Conservation (phyloP, 2,888 invertebrate genomes). For the Rhagonycha fulva region DNA sequence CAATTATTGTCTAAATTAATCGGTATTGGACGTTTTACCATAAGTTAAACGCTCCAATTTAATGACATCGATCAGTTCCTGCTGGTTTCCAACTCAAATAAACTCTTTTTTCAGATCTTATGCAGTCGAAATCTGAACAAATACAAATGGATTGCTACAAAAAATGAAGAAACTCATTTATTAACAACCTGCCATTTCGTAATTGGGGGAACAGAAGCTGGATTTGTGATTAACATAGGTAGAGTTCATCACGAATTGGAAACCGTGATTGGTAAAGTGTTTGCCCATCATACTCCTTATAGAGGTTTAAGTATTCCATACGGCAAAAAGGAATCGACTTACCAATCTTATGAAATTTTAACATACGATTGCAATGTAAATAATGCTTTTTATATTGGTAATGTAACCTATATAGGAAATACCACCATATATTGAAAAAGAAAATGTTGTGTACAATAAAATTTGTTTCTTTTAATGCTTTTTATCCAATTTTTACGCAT, state of each 20-base stretch:
- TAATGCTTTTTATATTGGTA: too few species aligned
- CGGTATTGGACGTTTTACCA: neutral
- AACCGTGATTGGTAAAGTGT: slow-evolving; percentile 10
- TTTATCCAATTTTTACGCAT: too few species aligned
- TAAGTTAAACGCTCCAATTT: neutral
- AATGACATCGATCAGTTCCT: neutral
- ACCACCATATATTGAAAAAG: too few species aligned
- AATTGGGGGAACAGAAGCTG: slow-evolving; percentile 19
- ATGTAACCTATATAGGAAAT: too few species aligned
- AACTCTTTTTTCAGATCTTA: slow-evolving; percentile 11
- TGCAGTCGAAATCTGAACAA: slow-evolving; percentile 12
- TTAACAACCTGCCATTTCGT: slow-evolving; percentile 17
- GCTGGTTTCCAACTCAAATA: neutral
- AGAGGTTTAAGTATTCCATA: slow-evolving; percentile 17
- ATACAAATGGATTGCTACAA: slow-evolving; percentile 15
- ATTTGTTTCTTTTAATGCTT: too few species aligned
- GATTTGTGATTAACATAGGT: slow-evolving; percentile 17
- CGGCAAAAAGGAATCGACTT: slow-evolving; percentile 3
- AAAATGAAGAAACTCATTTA: slow-evolving; percentile 12
- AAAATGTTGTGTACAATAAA: too few species aligned
- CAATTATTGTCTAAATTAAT: too few species aligned
- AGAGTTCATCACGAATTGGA: slow-evolving; percentile 15
- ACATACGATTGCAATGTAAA: neutral
- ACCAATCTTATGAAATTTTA: slow-evolving; percentile 16
- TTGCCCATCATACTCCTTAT: slow-evolving; percentile 13